phyloP scores from a whole-genome alignment of 2,888 invertebrate species.

The Ophion ellenae region DNA sequence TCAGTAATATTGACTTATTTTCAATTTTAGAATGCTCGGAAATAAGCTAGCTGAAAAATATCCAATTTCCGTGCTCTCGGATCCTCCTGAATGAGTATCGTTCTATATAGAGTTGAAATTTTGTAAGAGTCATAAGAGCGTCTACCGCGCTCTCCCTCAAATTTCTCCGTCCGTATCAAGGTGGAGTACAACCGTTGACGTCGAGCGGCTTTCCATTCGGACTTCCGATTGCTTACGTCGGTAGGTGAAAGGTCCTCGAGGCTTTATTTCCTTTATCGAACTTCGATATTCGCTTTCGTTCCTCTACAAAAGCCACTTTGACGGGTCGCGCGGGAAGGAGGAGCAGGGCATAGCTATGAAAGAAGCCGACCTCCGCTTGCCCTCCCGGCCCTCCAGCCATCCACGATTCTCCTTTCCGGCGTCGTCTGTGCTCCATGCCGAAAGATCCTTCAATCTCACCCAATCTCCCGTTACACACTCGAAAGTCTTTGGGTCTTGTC shows the following conservation, averaged over 20 bases:
- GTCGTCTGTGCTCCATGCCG: conserved; percentile 19
- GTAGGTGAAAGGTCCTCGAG: conserved; percentile 73
- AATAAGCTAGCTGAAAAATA: no score
- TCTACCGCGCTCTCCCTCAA: background rate
- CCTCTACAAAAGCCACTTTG: conserved; percentile 70
- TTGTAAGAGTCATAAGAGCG: conserved; percentile 43
- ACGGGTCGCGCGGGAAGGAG: conserved; percentile 27
- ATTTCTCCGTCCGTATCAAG: background rate
- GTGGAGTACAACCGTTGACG: conserved; percentile 34
- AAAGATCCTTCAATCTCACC: conserved; percentile 29
- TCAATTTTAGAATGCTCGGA: background rate
- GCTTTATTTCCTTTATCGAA: conserved; percentile 78
- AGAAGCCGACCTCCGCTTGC: conserved; percentile 61
- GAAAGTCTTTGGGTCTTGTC: conserved; percentile 43
- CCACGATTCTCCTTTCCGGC: conserved; percentile 4
- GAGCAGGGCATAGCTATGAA: conserved; percentile 30
- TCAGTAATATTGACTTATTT: background rate
- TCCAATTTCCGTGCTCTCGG: background rate
- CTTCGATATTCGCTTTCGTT: conserved; percentile 76
- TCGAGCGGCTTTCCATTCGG: conserved; percentile 66
- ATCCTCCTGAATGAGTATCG: background rate
- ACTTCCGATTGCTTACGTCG: conserved; percentile 73
- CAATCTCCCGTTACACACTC: conserved; percentile 28
- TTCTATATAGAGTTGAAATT: conserved; percentile 51
- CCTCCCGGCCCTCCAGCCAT: background rate